phyloP scores from a whole-genome alignment of 2,797 vertebrate species.

The Myotis planiceps region DNA sequence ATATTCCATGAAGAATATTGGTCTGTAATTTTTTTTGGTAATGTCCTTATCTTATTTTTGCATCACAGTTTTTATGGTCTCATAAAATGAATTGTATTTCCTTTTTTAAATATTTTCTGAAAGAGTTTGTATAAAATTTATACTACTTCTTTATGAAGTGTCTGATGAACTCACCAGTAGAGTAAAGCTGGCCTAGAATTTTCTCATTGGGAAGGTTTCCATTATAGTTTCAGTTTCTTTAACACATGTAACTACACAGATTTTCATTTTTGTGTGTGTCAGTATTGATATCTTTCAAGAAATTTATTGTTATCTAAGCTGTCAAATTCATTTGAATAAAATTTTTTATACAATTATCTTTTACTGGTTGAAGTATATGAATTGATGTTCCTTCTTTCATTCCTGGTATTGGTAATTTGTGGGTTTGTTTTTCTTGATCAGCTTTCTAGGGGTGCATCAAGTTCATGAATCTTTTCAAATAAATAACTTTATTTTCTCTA shows the following conservation, averaged over 20 bases:
- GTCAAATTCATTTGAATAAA: not conserved
- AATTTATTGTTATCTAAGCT: not conserved
- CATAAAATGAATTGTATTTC: not conserved
- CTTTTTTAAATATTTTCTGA: not conserved
- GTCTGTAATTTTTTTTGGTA: not conserved
- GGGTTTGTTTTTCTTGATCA: not conserved
- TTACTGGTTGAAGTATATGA: not conserved
- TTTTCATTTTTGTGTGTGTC: conserved; percentile 3
- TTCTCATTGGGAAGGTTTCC: not conserved
- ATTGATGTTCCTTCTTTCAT: not conserved
- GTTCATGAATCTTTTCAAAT: not conserved
- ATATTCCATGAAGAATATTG: not conserved
- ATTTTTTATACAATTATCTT: not conserved
- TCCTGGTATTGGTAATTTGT: not conserved
- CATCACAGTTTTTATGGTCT: not conserved
- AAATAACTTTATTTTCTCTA: not conserved
- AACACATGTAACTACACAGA: not conserved
- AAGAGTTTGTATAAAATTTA: not conserved
- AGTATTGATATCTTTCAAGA: not conserved
- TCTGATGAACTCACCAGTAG: not conserved
- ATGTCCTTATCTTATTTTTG: not conserved
- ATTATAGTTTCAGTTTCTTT: not conserved
- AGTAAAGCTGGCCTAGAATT: not conserved
- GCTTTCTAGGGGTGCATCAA: not conserved
- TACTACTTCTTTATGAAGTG: not conserved